A percentile compares a stretch with the other conserved stretches of the same genome.
phyloP scores from a whole-genome alignment of 2,113 vertebrate species.

The Callopanchax toddi region DNA sequence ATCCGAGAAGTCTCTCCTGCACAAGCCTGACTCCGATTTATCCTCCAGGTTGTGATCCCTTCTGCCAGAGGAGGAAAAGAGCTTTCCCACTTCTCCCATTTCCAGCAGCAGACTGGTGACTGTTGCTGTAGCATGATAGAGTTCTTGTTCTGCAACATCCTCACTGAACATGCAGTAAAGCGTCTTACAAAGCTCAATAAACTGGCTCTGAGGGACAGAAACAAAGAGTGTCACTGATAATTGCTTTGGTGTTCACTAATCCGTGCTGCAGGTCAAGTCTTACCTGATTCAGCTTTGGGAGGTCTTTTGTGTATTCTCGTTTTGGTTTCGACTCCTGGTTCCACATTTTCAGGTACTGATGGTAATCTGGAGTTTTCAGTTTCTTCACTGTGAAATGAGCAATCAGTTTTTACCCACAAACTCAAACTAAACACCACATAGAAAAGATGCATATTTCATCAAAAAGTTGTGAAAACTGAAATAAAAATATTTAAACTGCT shows the following conservation, averaged over 20 bases:
- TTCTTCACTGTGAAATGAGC: conserved; percentile 85
- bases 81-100: conserved; percentile 96
- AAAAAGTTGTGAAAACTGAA: too few relatives aligned
- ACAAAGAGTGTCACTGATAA: neutral
- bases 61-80: conserved; percentile 80
- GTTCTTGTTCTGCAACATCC: conserved; percentile 91
- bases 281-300: conserved; percentile 96
- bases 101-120: conserved; percentile 97
- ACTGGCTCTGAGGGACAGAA: conserved; percentile 85
- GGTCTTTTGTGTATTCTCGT: conserved; percentile 86
- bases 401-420: neutral
- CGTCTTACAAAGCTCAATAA: conserved; percentile 96
- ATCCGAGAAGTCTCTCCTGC: neutral
- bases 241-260: fast-evolving
- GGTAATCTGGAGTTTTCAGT: conserved; percentile 87
- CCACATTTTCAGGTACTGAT: conserved; percentile 93
- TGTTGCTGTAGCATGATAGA: conserved; percentile 94
- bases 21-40: conserved; percentile 4
- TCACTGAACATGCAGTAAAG: conserved; percentile 99
- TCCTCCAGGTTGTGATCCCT: conserved; percentile 56
- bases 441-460: too few relatives aligned
- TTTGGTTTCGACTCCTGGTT: conserved; percentile 89
- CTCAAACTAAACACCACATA: neutral
- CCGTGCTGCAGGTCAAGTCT: neutral
- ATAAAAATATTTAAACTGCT: too few relatives aligned